These are phyloP conservation scores for Hypselothyrea guttata DNA, from an alignment of 2,888 invertebrate species.

Conservation along the genomic window DNA sequence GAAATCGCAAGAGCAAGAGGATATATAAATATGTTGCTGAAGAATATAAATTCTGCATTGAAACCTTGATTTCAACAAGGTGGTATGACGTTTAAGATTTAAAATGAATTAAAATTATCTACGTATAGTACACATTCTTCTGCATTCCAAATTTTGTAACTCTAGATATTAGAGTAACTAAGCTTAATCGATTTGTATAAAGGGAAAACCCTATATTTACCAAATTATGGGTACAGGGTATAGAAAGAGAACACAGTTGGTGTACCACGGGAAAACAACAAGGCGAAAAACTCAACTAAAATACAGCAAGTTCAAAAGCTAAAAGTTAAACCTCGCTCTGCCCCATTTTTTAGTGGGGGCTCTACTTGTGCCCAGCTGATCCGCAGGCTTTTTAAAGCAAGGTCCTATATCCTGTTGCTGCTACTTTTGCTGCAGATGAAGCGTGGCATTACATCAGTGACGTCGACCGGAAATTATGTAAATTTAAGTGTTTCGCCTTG, in stretches of 20 bases:
- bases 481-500: constrained; percentile 75
- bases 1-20: too few relatives aligned
- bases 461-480: constrained; percentile 78
- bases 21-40: too few relatives aligned
- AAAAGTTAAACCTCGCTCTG: constrained; percentile 45
- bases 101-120: too few relatives aligned
- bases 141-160: too few relatives aligned
- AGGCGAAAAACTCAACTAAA: constrained; percentile 62
- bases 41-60: too few relatives aligned
- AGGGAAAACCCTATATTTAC: too few relatives aligned
- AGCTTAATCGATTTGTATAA: too few relatives aligned
- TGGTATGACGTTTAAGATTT: too few relatives aligned
- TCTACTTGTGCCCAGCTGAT: constrained; percentile 49
- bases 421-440: constrained; percentile 66
- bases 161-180: too few relatives aligned
- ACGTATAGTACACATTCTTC: too few relatives aligned
- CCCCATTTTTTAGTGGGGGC: not conserved
- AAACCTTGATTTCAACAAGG: too few relatives aligned
- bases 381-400: constrained; percentile 37
- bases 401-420: constrained; percentile 16
- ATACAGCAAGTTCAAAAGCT: constrained; percentile 49
- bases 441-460: constrained; percentile 71
- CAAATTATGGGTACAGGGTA: constrained; percentile 30
- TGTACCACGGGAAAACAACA: constrained; percentile 38
- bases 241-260: constrained; percentile 28